Percentiles rank a stretch among this genome's conserved stretches.
Evolutionary conservation across 2,113 vertebrate genomes (phyloP).

Genomic region (Syrmaticus mikado): DNA sequence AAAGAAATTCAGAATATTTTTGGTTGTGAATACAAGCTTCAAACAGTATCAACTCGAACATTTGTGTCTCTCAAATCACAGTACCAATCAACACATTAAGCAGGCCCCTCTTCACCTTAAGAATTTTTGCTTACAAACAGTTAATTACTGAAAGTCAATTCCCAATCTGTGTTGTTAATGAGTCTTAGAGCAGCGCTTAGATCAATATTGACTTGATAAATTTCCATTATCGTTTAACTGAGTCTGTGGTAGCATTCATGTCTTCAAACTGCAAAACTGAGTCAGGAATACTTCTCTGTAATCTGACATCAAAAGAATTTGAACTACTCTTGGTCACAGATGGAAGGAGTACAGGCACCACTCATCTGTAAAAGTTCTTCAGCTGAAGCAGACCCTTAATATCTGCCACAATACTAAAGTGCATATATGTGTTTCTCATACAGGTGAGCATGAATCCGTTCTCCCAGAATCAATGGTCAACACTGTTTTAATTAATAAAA

Average conservation of each 20-base stretch:
- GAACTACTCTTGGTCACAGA: neutral
- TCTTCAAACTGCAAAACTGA: neutral
- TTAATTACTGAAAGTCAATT: constrained; percentile 49
- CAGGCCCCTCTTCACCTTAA: constrained; percentile 23
- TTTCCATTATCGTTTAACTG: constrained; percentile 9
- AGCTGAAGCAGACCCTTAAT: neutral
- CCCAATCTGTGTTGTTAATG: constrained; percentile 47
- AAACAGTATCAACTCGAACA: neutral
- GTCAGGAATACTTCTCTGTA: neutral
- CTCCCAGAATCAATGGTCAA: constrained; percentile 66
- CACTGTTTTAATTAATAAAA: constrained; percentile 73
- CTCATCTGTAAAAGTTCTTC: neutral
- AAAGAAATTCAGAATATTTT: neutral
- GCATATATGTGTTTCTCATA: neutral
- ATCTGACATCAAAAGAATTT: neutral
- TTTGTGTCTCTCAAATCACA: neutral
- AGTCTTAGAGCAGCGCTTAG: neutral
- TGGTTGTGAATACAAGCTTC: neutral
- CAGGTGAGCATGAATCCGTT: constrained; percentile 55
- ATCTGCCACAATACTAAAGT: neutral
- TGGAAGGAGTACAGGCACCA: neutral
- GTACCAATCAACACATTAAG: neutral
- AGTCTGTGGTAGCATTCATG: neutral
- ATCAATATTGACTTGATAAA: constrained; percentile 39
- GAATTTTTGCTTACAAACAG: constrained; percentile 29